These are phyloP conservation scores for Corydoras maculifer DNA, from an alignment of 2,113 vertebrate genomes.

Conservation along the genomic window DNA sequence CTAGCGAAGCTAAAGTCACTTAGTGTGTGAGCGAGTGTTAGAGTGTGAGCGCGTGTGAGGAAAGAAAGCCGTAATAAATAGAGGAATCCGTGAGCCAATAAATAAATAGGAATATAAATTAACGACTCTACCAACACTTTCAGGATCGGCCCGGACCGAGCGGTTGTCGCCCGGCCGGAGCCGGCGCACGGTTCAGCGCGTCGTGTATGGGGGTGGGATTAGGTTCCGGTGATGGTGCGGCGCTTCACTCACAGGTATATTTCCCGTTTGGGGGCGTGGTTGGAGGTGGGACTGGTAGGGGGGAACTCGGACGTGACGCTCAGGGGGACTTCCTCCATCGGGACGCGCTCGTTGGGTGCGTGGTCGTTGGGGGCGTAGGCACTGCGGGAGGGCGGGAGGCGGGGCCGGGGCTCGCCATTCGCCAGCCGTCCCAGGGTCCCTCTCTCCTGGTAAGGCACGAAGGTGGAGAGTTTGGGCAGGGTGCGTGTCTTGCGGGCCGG, in stretches of 20 bases:
- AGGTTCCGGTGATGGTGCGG: constrained; percentile 32
- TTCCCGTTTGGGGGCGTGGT: constrained; percentile 91
- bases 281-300: constrained; percentile 77
- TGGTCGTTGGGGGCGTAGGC: constrained; percentile 97
- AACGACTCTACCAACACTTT: constrained; percentile 42
- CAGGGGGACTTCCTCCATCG: constrained; percentile 95
- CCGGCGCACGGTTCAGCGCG: constrained; percentile 22
- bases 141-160: constrained; percentile 43
- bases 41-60: constrained; percentile 17
- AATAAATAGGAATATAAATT: constrained; percentile 66
- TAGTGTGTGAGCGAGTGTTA: constrained; percentile 10
- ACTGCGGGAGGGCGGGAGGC: constrained; percentile 96
- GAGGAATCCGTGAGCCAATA: constrained; percentile 46
- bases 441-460: constrained; percentile 99
- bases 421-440: constrained; percentile 94
- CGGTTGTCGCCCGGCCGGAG: constrained; percentile 36
- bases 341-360: constrained; percentile 88
- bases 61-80: constrained; percentile 40
- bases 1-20: constrained; percentile 58
- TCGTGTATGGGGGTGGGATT: constrained; percentile 37
- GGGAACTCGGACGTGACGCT: constrained; percentile 94
- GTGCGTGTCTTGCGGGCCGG: constrained; percentile 92
- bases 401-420: constrained; percentile 84
- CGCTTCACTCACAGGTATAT: constrained; percentile 90
- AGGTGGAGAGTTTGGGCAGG: constrained; percentile 98